Conservation (phyloP, 2,113 vertebrate genomes). For the Lepus timidus region DNA sequence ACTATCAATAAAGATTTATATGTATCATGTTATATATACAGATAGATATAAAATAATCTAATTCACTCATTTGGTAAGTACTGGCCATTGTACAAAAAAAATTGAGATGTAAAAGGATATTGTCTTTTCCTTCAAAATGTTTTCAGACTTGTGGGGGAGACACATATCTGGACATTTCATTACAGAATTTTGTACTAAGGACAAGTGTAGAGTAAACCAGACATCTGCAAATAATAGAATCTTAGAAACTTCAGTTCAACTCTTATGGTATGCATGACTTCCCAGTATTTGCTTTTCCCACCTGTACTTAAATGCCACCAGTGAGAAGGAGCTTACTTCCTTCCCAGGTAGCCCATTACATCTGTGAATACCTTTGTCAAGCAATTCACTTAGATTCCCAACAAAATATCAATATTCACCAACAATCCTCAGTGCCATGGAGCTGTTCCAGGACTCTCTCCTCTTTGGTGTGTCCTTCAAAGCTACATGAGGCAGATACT, state of each 20-base stretch:
- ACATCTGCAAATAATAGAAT: neutral
- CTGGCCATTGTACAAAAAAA: neutral
- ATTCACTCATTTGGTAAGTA: constrained; percentile 34
- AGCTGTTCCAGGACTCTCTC: neutral
- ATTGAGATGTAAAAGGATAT: neutral
- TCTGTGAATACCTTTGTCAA: constrained; percentile 4
- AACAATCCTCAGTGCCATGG: neutral
- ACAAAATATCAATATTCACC: constrained; percentile 17
- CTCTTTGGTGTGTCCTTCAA: neutral
- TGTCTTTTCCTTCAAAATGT: neutral
- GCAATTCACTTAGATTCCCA: constrained; percentile 29
- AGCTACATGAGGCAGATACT: neutral
- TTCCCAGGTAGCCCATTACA: neutral
- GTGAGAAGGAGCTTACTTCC: neutral
- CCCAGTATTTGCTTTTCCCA: neutral
- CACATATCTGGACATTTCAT: neutral
- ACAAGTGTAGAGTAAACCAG: neutral
- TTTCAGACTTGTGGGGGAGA: neutral
- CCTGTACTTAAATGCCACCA: neutral
- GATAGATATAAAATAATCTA: neutral
- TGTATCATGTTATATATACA: neutral
- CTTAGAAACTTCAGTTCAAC: neutral
- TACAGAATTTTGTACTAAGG: neutral
- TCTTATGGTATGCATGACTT: neutral
- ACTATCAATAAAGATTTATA: neutral